Evolutionary conservation across 2,113 vertebrate genomes (phyloP), one percentile per base, ranked within the genome.

Genomic region (Larimichthys polyactis): DNA sequence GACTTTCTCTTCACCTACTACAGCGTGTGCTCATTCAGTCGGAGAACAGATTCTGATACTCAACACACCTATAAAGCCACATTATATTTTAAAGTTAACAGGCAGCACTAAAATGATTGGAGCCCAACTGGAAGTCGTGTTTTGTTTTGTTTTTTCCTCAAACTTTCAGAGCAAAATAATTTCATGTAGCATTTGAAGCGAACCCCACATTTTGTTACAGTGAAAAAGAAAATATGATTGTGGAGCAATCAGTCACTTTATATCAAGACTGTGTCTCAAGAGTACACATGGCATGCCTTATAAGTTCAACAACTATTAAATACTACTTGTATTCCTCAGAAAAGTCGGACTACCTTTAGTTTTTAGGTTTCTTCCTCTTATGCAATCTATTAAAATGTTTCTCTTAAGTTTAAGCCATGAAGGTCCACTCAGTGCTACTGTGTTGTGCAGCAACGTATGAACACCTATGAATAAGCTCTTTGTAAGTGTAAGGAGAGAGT

Each of bases 381-480:
- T 68, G 54, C 52, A 79, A 20, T 52, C 49, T 72, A 71, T 75
- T 71, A 17, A 27, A 58, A 48, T 62, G 9, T 64, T 11, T 60
- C 15, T 43, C 65, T 67, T 16, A 70, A 55, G 19, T 85, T 79
- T 36, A 82, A 75, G 76, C 71, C 46, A 75, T 29, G 58, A 68
- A 66, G 43, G 62, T 17, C 22, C 57, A 36, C 49, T 29, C 57
- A 80, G 67, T 55, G 71, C 24, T 3, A 17, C 36, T 44, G 71
- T 75, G 75, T 70, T 57, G 51, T 66, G 46, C 27, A 81, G 79
- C 67, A 87, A 80, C 77, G 72, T 69, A 29, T 70, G 62, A 70
- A 68, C 71, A 76, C 71, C 78, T 81, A 65, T 79, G 77, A 91
- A 82, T 82, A 71, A 77, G 77, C 67, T 71, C 48, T 83, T 84